Base-by-base conservation (phyloP, 2,888 invertebrate genomes). In the Notodromas monacha region DNA sequence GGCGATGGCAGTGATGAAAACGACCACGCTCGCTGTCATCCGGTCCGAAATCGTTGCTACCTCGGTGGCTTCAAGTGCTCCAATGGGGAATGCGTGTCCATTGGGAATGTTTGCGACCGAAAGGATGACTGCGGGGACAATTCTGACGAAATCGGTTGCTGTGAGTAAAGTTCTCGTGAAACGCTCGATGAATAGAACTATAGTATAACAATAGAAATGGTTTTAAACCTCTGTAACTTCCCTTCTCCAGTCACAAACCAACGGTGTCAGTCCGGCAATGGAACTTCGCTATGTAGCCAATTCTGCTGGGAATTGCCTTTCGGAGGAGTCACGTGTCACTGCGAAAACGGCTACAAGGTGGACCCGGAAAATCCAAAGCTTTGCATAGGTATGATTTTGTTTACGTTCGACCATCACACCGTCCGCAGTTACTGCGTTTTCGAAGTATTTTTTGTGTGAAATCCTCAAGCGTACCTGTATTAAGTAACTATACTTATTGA, bases 1-100 rank as follows among this genome's bases (percentile, higher is more conserved):
- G 74, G 76, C 21, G 84, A 86, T 48, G 79, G 77, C 5, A 73
- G 73, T 0, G 89, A 89, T 49, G 86, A 89, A 51, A 81, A 81
- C 49, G 79, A 81, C 49, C 70, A 79, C 62, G 77, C 77, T 0
- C 51, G 77, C 32, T 81, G 79, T 45, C 63, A 68, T 2, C 56
- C 60, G n/a, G 62, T 65, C 36, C 59, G 62, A 30, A 62, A 65
- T 39, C 13, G 37, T n/a, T 52, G 52, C 35, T 1, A 36, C 6
- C 58, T 61, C 38, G 56, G 62, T 4, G 76, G 84, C 51, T 81
- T 68, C 51, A 66, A 68, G 43, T 86, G 86, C 50, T 68, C 73
- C 32, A 79, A 77, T 49, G 63, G 67, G 35, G 66, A 63, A 41
- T 89, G 89, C 46, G 62, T 84, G 30, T 65, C 67, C 29, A 60